These are phyloP conservation scores for Sternotherus odoratus DNA, from an alignment of 2,797 vertebrate genomes.

Conservation along the genomic window DNA sequence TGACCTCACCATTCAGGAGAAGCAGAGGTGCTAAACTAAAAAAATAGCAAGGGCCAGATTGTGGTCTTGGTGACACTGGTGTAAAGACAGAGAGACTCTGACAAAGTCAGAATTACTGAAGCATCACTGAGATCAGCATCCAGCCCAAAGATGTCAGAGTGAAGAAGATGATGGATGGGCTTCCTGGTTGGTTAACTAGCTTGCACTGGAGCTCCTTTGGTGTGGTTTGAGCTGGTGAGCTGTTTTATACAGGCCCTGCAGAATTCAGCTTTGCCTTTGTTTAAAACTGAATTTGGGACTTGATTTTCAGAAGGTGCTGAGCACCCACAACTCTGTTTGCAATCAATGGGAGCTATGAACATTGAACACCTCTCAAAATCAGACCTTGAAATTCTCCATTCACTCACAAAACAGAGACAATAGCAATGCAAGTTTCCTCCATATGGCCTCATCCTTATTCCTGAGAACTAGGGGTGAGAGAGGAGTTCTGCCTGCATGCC, in stretches of 20 bases:
- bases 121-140: not conserved
- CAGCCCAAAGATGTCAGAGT: not conserved
- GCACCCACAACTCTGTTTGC: not conserved
- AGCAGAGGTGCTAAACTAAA: not conserved
- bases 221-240: not conserved
- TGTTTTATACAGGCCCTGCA: not conserved
- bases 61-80: not conserved
- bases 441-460: rapidly evolving
- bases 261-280: not conserved
- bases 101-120: not conserved
- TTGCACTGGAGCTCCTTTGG: rapidly evolving
- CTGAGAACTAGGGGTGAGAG: rapidly evolving
- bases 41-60: not conserved
- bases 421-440: not conserved
- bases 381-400: rapidly evolving
- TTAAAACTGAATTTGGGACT: not conserved
- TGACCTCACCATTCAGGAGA: not conserved
- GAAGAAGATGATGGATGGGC: not conserved
- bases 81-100: not conserved
- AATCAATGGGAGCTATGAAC: not conserved
- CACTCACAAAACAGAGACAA: not conserved
- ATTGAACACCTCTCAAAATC: rapidly evolving
- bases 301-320: not conserved
- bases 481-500: not conserved
- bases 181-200: rapidly evolving